phyloP scores from a whole-genome alignment of 2,797 vertebrate genomes.

The Kryptolebias ocellatus region DNA sequence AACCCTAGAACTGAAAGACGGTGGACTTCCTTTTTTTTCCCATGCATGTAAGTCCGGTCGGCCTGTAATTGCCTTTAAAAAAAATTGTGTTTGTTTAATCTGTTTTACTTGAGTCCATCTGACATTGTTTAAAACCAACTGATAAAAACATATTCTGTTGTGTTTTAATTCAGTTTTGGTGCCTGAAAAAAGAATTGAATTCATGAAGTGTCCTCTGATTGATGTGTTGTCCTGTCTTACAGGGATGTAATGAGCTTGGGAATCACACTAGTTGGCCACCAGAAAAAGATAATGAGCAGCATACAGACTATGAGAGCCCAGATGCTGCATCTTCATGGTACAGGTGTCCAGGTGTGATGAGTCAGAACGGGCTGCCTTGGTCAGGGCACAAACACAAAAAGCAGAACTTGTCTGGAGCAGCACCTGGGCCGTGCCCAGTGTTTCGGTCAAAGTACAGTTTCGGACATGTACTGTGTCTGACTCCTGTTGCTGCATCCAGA shows the following conservation, averaged over 20 bases:
- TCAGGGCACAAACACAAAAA: slow-evolving; percentile 61
- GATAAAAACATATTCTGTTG: too few species aligned
- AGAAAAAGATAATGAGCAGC: slow-evolving; percentile 99
- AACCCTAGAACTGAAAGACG: too few species aligned
- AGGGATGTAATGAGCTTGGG: slow-evolving; percentile 99
- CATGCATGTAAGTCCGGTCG: too few species aligned
- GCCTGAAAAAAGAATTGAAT: background rate
- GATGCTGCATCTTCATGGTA: slow-evolving; percentile 97
- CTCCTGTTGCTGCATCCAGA: slow-evolving; percentile 71
- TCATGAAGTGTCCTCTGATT: background rate
- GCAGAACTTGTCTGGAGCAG: slow-evolving; percentile 80
- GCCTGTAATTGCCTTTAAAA: too few species aligned
- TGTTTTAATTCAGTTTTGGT: too few species aligned
- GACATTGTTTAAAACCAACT: too few species aligned
- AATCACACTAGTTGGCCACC: slow-evolving; percentile 97
- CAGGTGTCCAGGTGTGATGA: slow-evolving; percentile 96
- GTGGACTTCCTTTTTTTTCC: too few species aligned
- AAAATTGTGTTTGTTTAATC: too few species aligned
- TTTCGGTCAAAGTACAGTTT: slow-evolving; percentile 42
- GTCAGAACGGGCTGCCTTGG: slow-evolving; percentile 34
- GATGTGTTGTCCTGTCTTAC: slow-evolving; percentile 61
- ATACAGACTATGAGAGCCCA: slow-evolving; percentile 99
- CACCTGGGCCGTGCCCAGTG: slow-evolving; percentile 67
- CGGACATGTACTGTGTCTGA: slow-evolving; percentile 59
- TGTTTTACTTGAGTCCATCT: too few species aligned